Percentiles rank a stretch among this genome's conserved stretches.
These are phyloP conservation scores for Aphrophora alni DNA, from an alignment of 2,888 invertebrate genomes.

Conservation along the genomic window DNA sequence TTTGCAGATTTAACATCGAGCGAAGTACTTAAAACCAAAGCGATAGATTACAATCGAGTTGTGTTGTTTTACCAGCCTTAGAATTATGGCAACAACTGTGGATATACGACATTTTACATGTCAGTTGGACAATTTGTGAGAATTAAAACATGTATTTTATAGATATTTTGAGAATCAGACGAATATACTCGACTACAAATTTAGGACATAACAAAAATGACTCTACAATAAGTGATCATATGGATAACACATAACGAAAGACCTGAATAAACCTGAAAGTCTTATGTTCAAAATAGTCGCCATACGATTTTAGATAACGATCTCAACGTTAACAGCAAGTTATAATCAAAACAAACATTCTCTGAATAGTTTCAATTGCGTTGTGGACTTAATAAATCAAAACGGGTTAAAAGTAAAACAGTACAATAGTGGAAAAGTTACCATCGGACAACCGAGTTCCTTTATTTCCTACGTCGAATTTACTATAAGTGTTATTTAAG, in stretches of 20 bases:
- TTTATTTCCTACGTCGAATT: not conserved
- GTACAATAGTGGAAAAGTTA: not conserved
- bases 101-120: not conserved
- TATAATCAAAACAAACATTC: not conserved
- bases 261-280: not conserved
- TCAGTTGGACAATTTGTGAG: not conserved
- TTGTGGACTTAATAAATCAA: not conserved
- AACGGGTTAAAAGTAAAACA: not conserved
- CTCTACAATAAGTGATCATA: constrained; percentile 30
- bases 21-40: too few species aligned
- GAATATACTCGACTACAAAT: not conserved
- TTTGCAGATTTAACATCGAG: too few species aligned
- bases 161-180: not conserved
- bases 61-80: not conserved
- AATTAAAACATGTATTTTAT: not conserved
- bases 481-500: not conserved
- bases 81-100: not conserved
- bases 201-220: constrained; percentile 31
- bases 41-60: too few species aligned
- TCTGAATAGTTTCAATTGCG: not conserved
- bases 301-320: not conserved
- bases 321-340: not conserved
- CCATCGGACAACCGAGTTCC: not conserved
- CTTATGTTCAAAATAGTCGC: not conserved
- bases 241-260: constrained; percentile 30